Evolutionary conservation across 2,797 vertebrate genomes (phyloP), one percentile per base, ranked within the genome.

Genomic region (Lepidocolaptes lacrymiger): DNA sequence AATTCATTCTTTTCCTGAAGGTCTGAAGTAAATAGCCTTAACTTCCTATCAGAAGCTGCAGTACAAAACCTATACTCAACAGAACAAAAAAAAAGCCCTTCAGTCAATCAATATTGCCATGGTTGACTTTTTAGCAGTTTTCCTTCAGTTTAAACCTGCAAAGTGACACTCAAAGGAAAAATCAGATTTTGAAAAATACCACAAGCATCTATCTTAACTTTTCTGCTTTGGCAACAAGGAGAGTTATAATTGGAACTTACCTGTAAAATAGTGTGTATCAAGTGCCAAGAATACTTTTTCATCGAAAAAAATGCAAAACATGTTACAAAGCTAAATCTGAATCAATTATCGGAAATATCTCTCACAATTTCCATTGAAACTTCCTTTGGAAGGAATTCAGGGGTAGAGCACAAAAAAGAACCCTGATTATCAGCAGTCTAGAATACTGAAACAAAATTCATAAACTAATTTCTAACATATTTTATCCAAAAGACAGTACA

Each of bases 21-120:
- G 97, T 99, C 98, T 78, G 99, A 99, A 86, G 98, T 99, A 97
- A 99, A 98, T 74, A 99, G 96, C 83, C 99, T 98, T 73, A 99
- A 97, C 93, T 98, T 99, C 97, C 96, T 98, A 97, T 99, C 99
- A 93, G 98, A 98, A 78, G 98, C 99, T 1, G 99, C 99, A 26
- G 99, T 99, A 98, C 99, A 99, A 97, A 99, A 98, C 96, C 99
- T 98, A 69, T 8, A 90, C 54, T 41, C 93, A 86, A 91, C 6
- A 93, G 75, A 94, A 94, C 12, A 59, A 62, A 76, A 43, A 41
- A 83, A 88, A 46, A 34, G 5, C 46, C 28, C 22, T 48, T 91
- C 22, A 79, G 39, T 51, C 41, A 91, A 37, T 87, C 54, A 72
- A 10, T 37, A 56, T 7, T 34, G 22, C 19, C 83, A 41, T 9